phyloP scores from a whole-genome alignment of 2,113 vertebrate genomes.

The Pandion haliaetus region DNA sequence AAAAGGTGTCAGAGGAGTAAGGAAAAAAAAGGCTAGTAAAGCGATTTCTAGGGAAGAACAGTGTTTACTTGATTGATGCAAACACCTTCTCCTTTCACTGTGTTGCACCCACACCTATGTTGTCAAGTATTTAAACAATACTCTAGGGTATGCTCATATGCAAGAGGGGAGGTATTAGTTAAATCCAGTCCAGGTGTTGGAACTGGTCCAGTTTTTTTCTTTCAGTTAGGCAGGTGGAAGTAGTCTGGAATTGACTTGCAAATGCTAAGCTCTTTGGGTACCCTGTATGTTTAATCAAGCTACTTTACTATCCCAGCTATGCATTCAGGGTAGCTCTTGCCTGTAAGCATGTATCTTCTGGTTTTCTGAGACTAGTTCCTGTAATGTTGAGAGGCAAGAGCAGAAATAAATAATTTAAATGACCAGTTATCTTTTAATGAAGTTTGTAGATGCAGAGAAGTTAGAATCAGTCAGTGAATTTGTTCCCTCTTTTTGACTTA shows the following conservation, averaged over 20 bases:
- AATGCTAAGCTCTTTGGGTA: neutral
- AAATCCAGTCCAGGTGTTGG: constrained; percentile 10
- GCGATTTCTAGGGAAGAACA: neutral
- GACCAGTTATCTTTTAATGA: neutral
- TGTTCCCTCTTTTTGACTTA: neutral
- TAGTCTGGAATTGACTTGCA: constrained; percentile 8
- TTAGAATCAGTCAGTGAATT: neutral
- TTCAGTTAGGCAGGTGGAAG: constrained; percentile 8
- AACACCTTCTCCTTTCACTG: neutral
- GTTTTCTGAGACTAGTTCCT: neutral
- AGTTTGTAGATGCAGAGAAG: neutral
- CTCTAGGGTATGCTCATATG: neutral
- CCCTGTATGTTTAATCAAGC: neutral
- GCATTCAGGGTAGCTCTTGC: neutral
- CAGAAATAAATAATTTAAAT: neutral
- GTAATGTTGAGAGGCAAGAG: neutral
- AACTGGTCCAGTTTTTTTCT: neutral
- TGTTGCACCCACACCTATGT: neutral
- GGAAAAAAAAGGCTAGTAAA: neutral
- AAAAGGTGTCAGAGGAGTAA: neutral
- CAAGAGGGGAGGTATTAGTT: neutral
- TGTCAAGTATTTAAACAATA: neutral
- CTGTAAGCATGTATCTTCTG: neutral
- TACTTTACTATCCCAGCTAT: neutral
- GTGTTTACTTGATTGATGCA: neutral